These are phyloP conservation scores for Congeria kusceri DNA, from an alignment of 2,888 invertebrate genomes.

Conservation along the genomic window DNA sequence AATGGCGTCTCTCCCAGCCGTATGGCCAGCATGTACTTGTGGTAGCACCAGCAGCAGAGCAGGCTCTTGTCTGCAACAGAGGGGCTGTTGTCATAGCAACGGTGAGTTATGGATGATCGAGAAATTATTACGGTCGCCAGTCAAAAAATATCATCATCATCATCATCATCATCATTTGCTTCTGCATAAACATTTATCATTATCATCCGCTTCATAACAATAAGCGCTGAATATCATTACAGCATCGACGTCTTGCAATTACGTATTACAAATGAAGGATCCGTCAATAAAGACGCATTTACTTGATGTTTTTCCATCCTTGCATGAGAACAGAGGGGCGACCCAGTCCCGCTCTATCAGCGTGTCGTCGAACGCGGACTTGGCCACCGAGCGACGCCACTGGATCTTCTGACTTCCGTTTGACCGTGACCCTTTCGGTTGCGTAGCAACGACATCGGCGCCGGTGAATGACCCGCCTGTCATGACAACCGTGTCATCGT, in stretches of 20 bases:
- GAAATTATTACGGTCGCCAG: too few species aligned
- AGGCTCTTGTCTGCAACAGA: constrained; percentile 65
- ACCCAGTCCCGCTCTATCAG: constrained; percentile 79
- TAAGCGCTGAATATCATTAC: too few species aligned
- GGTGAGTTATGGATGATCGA: too few species aligned
- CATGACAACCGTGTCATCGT: constrained; percentile 65
- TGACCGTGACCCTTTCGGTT: constrained; percentile 62
- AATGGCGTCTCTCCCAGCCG: constrained; percentile 80
- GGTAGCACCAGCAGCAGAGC: constrained; percentile 78
- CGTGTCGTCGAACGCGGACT: constrained; percentile 74
- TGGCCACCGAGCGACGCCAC: constrained; percentile 61
- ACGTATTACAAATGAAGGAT: not conserved
- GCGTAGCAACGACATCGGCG: constrained; percentile 60
- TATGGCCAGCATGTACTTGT: constrained; percentile 76
- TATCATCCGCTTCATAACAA: too few species aligned
- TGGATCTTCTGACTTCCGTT: constrained; percentile 50
- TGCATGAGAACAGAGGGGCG: constrained; percentile 67
- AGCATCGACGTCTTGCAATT: too few species aligned
- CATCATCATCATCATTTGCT: too few species aligned
- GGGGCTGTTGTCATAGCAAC: too few species aligned
- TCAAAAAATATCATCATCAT: too few species aligned
- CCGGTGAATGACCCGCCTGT: constrained; percentile 67
- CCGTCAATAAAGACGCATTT: constrained; percentile 46
- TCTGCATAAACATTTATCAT: too few species aligned
- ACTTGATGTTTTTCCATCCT: constrained; percentile 68